These are phyloP conservation scores for Helostoma temminkii DNA, from an alignment of 2,797 vertebrate genomes.

Conservation along the genomic window DNA sequence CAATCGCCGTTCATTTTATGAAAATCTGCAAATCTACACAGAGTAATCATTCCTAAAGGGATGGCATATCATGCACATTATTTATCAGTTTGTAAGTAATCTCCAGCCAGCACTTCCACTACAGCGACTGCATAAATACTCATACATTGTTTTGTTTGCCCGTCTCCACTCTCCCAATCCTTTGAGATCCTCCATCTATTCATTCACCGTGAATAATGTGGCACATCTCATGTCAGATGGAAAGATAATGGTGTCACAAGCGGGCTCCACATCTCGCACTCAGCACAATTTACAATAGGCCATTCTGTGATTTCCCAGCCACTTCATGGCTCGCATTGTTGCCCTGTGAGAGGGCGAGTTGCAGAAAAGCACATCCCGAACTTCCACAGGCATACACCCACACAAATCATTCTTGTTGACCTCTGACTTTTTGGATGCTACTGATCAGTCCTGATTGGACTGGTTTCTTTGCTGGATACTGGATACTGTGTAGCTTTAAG, in stretches of 20 bases:
- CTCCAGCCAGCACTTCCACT: slow-evolving; percentile 47
- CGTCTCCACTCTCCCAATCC: slow-evolving; percentile 45
- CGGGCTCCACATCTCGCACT: slow-evolving; percentile 67
- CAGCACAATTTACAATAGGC: slow-evolving; percentile 74
- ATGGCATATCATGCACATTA: slow-evolving; percentile 38
- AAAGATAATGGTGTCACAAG: slow-evolving; percentile 80
- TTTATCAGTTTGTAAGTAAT: slow-evolving; percentile 62
- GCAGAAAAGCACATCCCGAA: slow-evolving; percentile 53
- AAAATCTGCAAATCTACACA: slow-evolving; percentile 49
- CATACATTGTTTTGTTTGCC: slow-evolving; percentile 60
- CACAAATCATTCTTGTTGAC: slow-evolving; percentile 60
- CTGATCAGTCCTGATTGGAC: slow-evolving; percentile 59
- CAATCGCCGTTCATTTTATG: slow-evolving; percentile 47
- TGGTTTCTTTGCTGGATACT: slow-evolving; percentile 24
- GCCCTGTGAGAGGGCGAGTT: slow-evolving; percentile 60
- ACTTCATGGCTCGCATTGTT: slow-evolving; percentile 66
- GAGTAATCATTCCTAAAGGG: slow-evolving; percentile 51
- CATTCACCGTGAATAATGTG: slow-evolving; percentile 80
- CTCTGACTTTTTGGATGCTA: slow-evolving; percentile 44
- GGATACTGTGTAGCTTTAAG: slow-evolving; percentile 8
- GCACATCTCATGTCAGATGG: slow-evolving; percentile 76
- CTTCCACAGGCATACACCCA: slow-evolving; percentile 54
- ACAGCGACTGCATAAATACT: slow-evolving; percentile 56
- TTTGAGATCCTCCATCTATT: slow-evolving; percentile 69
- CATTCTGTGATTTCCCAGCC: slow-evolving; percentile 66